Evolutionary conservation across 2,797 vertebrate genomes (phyloP).

Genomic region (Liparis tanakae): DNA sequence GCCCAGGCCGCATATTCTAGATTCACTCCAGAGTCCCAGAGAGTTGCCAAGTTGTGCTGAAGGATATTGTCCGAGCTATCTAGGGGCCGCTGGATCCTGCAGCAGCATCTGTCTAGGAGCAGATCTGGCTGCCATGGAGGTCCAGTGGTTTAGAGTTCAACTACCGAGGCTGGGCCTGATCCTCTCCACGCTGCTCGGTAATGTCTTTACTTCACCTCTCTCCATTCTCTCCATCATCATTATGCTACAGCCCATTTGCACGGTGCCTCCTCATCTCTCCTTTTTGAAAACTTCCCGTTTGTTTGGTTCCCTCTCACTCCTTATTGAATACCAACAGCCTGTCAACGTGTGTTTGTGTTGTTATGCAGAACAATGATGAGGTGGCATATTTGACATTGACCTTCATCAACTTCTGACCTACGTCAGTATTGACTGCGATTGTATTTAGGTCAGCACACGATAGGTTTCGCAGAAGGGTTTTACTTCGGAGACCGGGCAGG

Average conservation of each 20-base stretch:
- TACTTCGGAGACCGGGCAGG: not conserved
- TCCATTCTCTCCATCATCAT: constrained; percentile 7
- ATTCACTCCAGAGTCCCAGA: constrained; percentile 23
- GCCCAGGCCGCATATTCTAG: constrained; percentile 21
- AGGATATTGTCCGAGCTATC: constrained; percentile 14
- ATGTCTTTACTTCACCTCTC: constrained; percentile 41
- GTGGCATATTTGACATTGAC: constrained; percentile 21
- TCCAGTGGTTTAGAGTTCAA: constrained; percentile 59
- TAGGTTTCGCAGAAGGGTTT: not conserved
- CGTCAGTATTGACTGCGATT: not conserved
- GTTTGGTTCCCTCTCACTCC: too few relatives aligned
- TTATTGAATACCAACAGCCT: not conserved
- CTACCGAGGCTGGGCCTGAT: constrained; percentile 67
- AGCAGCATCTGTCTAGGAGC: constrained; percentile 52
- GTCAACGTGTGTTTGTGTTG: not conserved
- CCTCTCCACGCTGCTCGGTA: constrained; percentile 78
- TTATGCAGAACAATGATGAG: constrained; percentile 1
- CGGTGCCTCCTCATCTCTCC: not conserved
- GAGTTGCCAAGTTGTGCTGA: constrained; percentile 10
- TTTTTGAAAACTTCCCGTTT: not conserved
- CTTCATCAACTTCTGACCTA: constrained; percentile 36
- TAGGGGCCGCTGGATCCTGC: constrained; percentile 55
- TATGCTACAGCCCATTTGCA: constrained; percentile 2
- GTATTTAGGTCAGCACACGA: not conserved
- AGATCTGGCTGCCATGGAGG: constrained; percentile 75